Evolutionary conservation across 2,113 vertebrate genomes (phyloP).

Genomic region (Telmatochromis sp.): DNA sequence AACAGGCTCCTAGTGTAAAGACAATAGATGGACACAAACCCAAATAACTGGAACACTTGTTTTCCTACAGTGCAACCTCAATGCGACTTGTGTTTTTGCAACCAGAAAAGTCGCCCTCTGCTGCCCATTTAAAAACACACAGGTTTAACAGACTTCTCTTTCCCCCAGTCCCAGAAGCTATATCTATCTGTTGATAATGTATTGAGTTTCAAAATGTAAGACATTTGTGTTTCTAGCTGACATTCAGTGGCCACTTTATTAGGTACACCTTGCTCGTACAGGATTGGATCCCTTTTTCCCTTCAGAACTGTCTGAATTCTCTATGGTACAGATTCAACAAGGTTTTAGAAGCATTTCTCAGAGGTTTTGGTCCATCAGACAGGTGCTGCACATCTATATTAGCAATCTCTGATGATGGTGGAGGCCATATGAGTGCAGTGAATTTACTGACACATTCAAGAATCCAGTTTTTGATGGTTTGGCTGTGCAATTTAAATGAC

Average conservation of each 20-base stretch:
- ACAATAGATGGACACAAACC: background rate
- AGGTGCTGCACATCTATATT: background rate
- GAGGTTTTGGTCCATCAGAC: background rate
- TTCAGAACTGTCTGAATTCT: background rate
- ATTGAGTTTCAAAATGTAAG: background rate
- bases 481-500: background rate
- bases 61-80: background rate
- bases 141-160: background rate
- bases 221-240: background rate
- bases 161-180: background rate
- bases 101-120: background rate
- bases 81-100: background rate
- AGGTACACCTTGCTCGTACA: background rate
- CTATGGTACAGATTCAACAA: background rate
- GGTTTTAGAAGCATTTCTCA: background rate
- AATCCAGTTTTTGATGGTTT: background rate
- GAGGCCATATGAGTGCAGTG: background rate
- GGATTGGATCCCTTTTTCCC: background rate
- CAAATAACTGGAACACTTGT: background rate
- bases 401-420: background rate
- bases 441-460: background rate
- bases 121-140: background rate
- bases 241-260: background rate
- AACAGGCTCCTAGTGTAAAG: background rate
- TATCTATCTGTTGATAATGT: background rate